Conservation (phyloP, 53 echinoderm and acorn worm genomes). For the Arbacia lixula region DNA sequence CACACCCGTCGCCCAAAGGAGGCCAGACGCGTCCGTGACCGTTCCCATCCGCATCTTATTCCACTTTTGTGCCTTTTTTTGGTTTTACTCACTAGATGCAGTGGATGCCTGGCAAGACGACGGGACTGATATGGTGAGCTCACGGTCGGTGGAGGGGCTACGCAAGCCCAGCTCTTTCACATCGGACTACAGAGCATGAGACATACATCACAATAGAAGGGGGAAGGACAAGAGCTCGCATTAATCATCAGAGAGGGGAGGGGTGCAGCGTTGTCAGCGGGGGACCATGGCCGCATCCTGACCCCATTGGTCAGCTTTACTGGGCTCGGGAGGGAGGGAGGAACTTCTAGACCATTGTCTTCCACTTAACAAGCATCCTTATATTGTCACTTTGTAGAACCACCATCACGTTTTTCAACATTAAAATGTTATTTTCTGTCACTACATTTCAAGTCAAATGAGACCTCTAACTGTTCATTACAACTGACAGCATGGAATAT, state of each 20-base stretch:
- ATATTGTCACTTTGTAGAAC: too few relatives aligned
- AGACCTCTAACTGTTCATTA: too few relatives aligned
- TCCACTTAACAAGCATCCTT: too few relatives aligned
- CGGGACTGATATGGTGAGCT: constrained; percentile 70
- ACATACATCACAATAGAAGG: constrained; percentile 63
- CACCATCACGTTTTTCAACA: too few relatives aligned
- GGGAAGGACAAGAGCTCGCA: constrained; percentile 63
- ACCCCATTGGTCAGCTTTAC: too few relatives aligned
- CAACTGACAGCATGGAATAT: too few relatives aligned
- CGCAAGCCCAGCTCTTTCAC: constrained; percentile 84
- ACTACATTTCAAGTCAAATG: too few relatives aligned
- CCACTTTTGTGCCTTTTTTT: constrained; percentile 47
- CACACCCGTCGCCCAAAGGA: not conserved
- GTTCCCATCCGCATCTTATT: constrained; percentile 2
- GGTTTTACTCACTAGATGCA: constrained; percentile 98
- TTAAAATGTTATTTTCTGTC: too few relatives aligned
- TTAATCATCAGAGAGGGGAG: constrained; percentile 61
- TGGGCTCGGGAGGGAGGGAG: too few relatives aligned
- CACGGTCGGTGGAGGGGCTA: constrained; percentile 77
- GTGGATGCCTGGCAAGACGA: constrained; percentile 84
- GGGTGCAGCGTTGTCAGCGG: not conserved
- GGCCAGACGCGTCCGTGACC: constrained; percentile 13
- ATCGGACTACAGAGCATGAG: constrained; percentile 83
- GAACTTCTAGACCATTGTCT: too few relatives aligned
- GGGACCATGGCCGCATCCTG: constrained; percentile 8